These are phyloP conservation scores for Telmatherina bonti DNA, from an alignment of 2,797 vertebrate genomes.

Conservation along the genomic window DNA sequence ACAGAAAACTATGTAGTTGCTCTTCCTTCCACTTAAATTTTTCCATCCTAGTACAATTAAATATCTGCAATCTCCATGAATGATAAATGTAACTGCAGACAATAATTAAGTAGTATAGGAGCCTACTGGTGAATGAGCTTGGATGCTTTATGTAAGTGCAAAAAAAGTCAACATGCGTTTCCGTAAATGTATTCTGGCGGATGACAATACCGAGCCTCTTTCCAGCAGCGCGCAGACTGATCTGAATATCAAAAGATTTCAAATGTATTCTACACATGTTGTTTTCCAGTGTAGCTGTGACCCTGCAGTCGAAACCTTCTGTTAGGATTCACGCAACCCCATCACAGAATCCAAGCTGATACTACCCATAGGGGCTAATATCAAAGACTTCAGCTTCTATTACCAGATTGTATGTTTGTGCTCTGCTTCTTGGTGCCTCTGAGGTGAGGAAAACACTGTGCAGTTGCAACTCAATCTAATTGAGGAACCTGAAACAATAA, in stretches of 20 bases:
- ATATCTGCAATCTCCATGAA: conserved; percentile 20
- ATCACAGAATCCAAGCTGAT: conserved; percentile 59
- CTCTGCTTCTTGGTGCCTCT: conserved; percentile 36
- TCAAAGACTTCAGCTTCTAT: conserved; percentile 74
- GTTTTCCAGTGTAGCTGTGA: conserved; percentile 68
- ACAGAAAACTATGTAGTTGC: too few species aligned
- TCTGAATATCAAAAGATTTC: conserved; percentile 79
- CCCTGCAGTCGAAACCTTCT: conserved; percentile 68
- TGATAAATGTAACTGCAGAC: conserved; percentile 14
- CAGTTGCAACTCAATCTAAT: conserved; percentile 32
- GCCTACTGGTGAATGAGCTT: conserved; percentile 22
- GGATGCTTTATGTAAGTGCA: conserved; percentile 46
- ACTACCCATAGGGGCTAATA: conserved; percentile 67
- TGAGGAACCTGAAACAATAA: conserved; percentile 48
- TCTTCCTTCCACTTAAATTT: background rate
- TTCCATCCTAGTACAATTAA: background rate
- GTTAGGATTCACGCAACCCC: conserved; percentile 64
- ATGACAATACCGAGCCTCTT: conserved; percentile 45
- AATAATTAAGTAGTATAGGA: conserved; percentile 34
- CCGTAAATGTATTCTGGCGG: conserved; percentile 43
- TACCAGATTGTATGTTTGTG: conserved; percentile 60
- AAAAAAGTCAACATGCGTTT: conserved; percentile 62
- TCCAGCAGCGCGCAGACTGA: conserved; percentile 51
- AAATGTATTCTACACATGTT: conserved; percentile 74
- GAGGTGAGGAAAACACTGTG: conserved; percentile 44